Evolutionary conservation across 1,140 invertebrate species (phyloP).

Genomic region (Aphelinus certus): DNA sequence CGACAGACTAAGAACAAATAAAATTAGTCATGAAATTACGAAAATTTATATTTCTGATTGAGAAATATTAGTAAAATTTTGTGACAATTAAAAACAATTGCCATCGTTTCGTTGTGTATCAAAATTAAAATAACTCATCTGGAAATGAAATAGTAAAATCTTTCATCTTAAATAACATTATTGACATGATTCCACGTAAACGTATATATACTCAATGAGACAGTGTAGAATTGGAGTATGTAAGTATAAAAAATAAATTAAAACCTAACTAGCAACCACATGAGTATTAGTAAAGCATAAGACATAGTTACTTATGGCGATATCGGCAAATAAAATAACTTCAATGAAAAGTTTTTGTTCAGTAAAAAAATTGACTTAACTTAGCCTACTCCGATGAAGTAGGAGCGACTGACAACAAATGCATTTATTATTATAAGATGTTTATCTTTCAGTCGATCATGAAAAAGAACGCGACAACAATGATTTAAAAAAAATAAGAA

Average conservation of each 20-base stretch:
- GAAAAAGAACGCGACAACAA: conserved; percentile 37
- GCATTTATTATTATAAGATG: conserved; percentile 30
- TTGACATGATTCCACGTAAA: no score
- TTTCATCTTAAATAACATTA: no score
- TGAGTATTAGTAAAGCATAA: conserved; percentile 56
- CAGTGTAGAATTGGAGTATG: no score
- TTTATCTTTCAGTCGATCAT: conserved; percentile 4
- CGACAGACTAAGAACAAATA: conserved; percentile 20
- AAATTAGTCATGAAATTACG: conserved; percentile 12
- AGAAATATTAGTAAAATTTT: conserved; percentile 21
- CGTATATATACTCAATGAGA: no score
- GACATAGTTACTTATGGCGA: conserved; percentile 44
- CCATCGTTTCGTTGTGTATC: no score
- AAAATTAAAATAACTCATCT: no score
- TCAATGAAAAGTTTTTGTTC: conserved; percentile 26
- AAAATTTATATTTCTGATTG: conserved; percentile 19
- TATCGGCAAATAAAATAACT: conserved; percentile 41
- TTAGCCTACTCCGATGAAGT: conserved; percentile 35
- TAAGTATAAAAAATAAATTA: conserved; percentile 29
- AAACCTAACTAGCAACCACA: conserved; percentile 50
- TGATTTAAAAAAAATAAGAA: conserved; percentile 52
- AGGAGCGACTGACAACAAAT: conserved; percentile 44
- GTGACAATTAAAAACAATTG: no score
- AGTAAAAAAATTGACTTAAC: conserved; percentile 36
- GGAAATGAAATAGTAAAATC: no score